phyloP scores from a whole-genome alignment of 2,888 invertebrate genomes.

The Lepidonotus clava region DNA sequence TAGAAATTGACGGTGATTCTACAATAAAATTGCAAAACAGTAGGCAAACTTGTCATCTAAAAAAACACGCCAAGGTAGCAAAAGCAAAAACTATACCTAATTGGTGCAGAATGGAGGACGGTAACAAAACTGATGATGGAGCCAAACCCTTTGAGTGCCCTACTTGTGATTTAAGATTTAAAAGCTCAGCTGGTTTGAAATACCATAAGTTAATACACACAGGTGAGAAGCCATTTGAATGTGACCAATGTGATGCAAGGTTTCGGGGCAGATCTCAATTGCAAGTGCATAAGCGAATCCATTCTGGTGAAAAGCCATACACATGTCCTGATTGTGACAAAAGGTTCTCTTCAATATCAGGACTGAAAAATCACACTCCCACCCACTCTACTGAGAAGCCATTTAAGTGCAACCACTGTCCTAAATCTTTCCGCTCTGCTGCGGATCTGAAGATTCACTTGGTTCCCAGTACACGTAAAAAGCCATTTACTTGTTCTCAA shows the following conservation, averaged over 20 bases:
- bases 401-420: neutral
- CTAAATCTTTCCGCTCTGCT: neutral
- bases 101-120: no score
- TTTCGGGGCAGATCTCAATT: neutral
- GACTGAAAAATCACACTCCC: neutral
- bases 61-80: no score
- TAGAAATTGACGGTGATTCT: no score
- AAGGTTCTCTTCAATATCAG: neutral
- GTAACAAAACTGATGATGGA: no score
- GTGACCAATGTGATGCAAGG: neutral
- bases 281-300: neutral
- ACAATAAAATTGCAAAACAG: no score
- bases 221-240: neutral
- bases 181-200: neutral
- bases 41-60: no score
- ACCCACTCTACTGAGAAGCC: neutral
- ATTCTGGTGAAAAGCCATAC: neutral
- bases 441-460: neutral
- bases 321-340: neutral
- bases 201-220: neutral
- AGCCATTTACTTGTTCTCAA: neutral
- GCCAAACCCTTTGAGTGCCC: no score
- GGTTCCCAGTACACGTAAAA: neutral
- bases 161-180: neutral
- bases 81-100: no score